phyloP scores from a whole-genome alignment of 2,888 invertebrate species.

The Trypoxylon attenuatum region DNA sequence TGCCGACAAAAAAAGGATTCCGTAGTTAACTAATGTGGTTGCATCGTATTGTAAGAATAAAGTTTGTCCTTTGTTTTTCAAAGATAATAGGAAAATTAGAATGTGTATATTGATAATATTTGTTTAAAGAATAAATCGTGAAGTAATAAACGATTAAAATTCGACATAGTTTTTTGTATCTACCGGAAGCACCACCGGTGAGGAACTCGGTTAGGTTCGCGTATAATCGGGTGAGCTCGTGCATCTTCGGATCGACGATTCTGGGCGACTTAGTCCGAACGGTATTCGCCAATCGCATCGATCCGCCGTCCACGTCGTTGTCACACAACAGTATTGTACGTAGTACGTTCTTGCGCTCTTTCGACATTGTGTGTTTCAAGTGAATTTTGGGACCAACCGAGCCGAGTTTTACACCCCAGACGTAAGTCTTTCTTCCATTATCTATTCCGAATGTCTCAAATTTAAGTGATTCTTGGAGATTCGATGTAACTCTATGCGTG shows the following conservation, averaged over 20 bases:
- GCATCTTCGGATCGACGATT: conserved; percentile 34
- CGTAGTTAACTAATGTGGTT: too few relatives aligned
- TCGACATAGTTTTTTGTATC: conserved; percentile 25
- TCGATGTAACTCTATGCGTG: conserved; percentile 57
- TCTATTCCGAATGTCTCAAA: conserved; percentile 6
- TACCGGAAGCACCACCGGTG: conserved; percentile 29
- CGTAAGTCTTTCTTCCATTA: conserved; percentile 58
- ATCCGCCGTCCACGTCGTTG: conserved; percentile 69
- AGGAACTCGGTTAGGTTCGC: conserved; percentile 22
- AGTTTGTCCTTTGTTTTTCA: too few relatives aligned
- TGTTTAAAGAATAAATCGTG: too few relatives aligned
- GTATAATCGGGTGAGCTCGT: conserved; percentile 29
- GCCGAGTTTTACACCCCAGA: conserved; percentile 58
- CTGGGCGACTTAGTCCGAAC: conserved; percentile 52
- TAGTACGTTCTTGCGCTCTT: conserved; percentile 60
- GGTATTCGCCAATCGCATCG: conserved; percentile 65
- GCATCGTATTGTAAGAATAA: too few relatives aligned
- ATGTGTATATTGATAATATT: too few relatives aligned
- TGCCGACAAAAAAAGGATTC: too few relatives aligned
- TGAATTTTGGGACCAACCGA: conserved; percentile 64
- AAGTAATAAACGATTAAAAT: too few relatives aligned
- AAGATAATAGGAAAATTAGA: too few relatives aligned
- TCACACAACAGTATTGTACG: conserved; percentile 67
- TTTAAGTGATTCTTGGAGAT: conserved; percentile 14
- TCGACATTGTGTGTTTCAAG: conserved; percentile 61